Conservation (phyloP, 2,797 vertebrate genomes). For the Menidia menidia region DNA sequence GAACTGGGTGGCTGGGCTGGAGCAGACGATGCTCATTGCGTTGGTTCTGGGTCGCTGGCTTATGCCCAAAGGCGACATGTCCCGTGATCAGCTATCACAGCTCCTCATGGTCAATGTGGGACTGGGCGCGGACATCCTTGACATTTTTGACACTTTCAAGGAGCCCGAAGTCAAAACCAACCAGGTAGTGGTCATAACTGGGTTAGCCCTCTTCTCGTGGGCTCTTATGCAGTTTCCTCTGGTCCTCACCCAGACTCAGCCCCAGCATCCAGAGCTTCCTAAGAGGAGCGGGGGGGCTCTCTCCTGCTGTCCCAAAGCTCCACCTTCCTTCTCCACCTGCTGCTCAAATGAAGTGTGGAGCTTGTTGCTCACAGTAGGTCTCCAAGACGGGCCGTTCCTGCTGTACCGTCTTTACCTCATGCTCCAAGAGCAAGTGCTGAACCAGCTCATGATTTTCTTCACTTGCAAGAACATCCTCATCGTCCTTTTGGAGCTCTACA, state of each 20-base stretch:
- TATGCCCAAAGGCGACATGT: conserved; percentile 86
- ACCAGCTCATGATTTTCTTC: conserved; percentile 86
- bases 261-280: conserved; percentile 21
- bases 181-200: conserved; percentile 64
- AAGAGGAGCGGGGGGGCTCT: no score
- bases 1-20: conserved; percentile 79
- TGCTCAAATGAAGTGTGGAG: conserved; percentile 82
- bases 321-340: conserved; percentile 40
- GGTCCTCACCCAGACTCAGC: conserved; percentile 81
- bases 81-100: conserved; percentile 83
- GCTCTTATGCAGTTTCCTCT: conserved; percentile 85
- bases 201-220: conserved; percentile 83
- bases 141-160: conserved; percentile 84
- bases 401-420: conserved; percentile 83
- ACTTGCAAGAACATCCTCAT: conserved; percentile 86
- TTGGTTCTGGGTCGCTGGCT: conserved; percentile 85
- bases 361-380: conserved; percentile 78
- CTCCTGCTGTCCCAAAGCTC: neutral
- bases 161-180: conserved; percentile 80
- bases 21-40: conserved; percentile 84
- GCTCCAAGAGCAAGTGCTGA: conserved; percentile 76
- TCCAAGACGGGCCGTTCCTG: conserved; percentile 85
- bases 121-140: conserved; percentile 83
- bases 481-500: conserved; percentile 82
- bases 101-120: conserved; percentile 85